Base-by-base conservation (phyloP, 2,797 vertebrate genomes). In the Anguilla obscura region DNA sequence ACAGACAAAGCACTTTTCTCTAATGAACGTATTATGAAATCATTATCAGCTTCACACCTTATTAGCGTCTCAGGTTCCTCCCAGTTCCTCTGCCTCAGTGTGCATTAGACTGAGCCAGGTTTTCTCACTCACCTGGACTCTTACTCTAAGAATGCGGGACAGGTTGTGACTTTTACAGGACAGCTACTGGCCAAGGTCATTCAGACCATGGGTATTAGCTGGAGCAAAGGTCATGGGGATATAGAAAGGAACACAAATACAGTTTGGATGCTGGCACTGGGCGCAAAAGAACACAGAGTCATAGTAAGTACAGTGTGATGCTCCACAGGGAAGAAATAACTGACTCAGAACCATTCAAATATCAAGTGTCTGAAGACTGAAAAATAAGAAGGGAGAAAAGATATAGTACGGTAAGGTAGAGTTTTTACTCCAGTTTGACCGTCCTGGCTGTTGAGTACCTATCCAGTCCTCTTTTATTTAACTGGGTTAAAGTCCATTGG, bases 21-120 rank as follows among this genome's bases (percentile, higher is more conserved):
- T 96, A 96, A 96, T 97, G 95, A 96, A 95, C 95, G 95, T 95
- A 96, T 96, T 94, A 95, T 95, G 95, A 96, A 96, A 93, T 95
- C 95, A 96, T 96, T 96, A 96, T 94, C 96, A 92, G 94, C 91
- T 95, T 96, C 94, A 92, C 96, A 96, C 95, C 95, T 95, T 95
- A 95, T 96, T 96, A 96, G 96, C 94, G 93, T 95, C 93, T 91
- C 91, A 93, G 92, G 93, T 94, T 94, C 92, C 92, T 92, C 92
- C 87, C 91, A 93, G 86, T 14, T 9, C 12, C 58, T 54, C 74
- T 27, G 36, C 36, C 40, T 80, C 40, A 3, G 9, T 80, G 74
- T 33, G 16, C n/a, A 71, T 71, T 71, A 71, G n/a, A 30, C 71
- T 76, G 30, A 76, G 36, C 33, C 4, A 3, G 40, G 76, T 0